Evolutionary conservation across 2,888 invertebrate genomes (phyloP), one percentile per base, ranked within the genome.

Genomic region (Caenorhabditis imperialis): DNA sequence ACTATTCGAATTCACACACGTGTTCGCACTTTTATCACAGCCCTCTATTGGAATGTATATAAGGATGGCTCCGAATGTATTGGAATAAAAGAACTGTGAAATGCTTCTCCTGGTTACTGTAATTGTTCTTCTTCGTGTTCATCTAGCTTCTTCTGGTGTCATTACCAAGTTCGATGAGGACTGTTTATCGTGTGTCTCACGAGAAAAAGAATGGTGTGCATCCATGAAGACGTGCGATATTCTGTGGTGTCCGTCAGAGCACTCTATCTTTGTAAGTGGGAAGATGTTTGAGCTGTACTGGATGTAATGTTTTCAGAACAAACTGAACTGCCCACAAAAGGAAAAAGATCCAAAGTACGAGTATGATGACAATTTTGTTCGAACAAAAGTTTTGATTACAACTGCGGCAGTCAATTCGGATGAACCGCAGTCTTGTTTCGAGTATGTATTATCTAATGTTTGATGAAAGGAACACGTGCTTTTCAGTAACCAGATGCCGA

Each of bases 401-500:
- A 70, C 70, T 6, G 70, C 70, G 0, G 70, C 70, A 8, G 70
- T 61, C 14, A 48, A 33, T 18, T 61, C 70, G 12, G 22, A 70
- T 22, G 33, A 60, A 27, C 70, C 70, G 12, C 70, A 70, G 45
- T 1, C 27, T 23, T 70, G 70, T 48, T 70, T 70, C 25, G 54
- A 70, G 70, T 70, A 6, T 38, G 61, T 23, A 48, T 25, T 18
- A 40, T 20, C 35, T 10, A 35, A 16, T 10, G 30, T 30, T n/a
- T n/a, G n/a, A n/a, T n/a, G n/a, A n/a, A n/a, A n/a, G n/a, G n/a
- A n/a, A n/a, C n/a, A n/a, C n/a, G n/a, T n/a, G n/a, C n/a, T n/a
- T n/a, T 62, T 6, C 55, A 65, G 65, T 23, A 65, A 65, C 47
- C 65, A 65, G 30, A 65, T 65, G 65, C 65, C 65, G 0, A 57